A percentile compares a stretch with the other conserved stretches of the same genome.
Conservation (phyloP, 2,797 vertebrate genomes). For the Sebastes matsubarae region DNA sequence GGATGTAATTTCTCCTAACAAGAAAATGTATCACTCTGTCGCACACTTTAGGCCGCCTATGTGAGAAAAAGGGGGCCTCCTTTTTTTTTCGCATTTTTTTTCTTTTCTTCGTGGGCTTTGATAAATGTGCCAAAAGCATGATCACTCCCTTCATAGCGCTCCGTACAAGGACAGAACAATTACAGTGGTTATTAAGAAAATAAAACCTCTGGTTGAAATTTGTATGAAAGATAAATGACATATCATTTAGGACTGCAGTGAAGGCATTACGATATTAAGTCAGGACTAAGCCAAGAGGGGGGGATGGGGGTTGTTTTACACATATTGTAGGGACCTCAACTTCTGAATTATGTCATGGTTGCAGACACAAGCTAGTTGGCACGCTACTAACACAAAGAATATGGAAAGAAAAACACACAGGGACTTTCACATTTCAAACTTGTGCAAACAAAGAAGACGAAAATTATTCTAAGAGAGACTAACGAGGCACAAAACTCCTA, state of each 20-base stretch:
- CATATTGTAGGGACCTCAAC: constrained; percentile 26
- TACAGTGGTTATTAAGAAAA: constrained; percentile 82
- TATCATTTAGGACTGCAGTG: constrained; percentile 62
- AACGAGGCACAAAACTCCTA: constrained; percentile 30
- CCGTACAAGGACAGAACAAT: constrained; percentile 83
- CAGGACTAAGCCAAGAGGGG: constrained; percentile 12
- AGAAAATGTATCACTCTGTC: constrained; percentile 99
- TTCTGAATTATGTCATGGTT: constrained; percentile 38
- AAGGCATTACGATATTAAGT: constrained; percentile 57
- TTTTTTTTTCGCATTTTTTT: constrained; percentile 72
- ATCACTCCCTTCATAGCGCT: constrained; percentile 82
- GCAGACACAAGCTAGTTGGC: neutral
- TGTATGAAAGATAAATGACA: constrained; percentile 75
- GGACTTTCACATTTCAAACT: constrained; percentile 35
- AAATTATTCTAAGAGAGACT: constrained; percentile 28
- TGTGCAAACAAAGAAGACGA: constrained; percentile 30
- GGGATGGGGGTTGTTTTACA: constrained; percentile 26
- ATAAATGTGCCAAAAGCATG: constrained; percentile 90
- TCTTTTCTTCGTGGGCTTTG: constrained; percentile 83
- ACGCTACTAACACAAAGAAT: constrained; percentile 1
- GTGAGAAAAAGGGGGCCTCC: constrained; percentile 76
- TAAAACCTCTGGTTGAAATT: constrained; percentile 76
- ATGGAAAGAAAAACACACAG: neutral
- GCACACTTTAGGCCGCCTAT: constrained; percentile 90
- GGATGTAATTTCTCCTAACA: constrained; percentile 99